A percentile compares a stretch with the other conserved stretches of the same genome.
Evolutionary conservation across 1,140 invertebrate genomes (phyloP).

Genomic region (Stratiolaelaps scimitus): DNA sequence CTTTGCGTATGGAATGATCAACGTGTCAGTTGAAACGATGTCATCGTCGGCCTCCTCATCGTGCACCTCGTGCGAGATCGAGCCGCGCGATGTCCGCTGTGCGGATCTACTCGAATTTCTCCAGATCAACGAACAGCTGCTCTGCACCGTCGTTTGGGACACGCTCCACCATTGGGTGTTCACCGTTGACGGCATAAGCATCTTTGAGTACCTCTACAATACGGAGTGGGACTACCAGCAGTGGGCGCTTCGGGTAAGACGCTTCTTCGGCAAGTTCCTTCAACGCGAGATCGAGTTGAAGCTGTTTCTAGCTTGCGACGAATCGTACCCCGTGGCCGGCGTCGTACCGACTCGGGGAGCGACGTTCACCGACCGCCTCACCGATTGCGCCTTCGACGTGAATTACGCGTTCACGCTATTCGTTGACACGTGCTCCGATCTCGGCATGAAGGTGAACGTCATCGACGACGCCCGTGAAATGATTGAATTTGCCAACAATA

Average conservation of each 20-base stretch:
- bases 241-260: slow-evolving; percentile 7
- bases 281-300: slow-evolving; percentile 26
- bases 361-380: slow-evolving; percentile 8
- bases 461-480: slow-evolving; percentile 25
- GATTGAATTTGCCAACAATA: slow-evolving; percentile 24
- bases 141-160: slow-evolving; percentile 22
- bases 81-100: slow-evolving; percentile 13
- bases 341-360: neutral
- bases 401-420: slow-evolving; percentile 19
- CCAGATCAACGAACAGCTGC: slow-evolving; percentile 10
- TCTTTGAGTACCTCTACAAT: slow-evolving; percentile 24
- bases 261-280: slow-evolving; percentile 24
- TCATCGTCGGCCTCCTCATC: neutral
- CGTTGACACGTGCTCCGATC: slow-evolving; percentile 20
- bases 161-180: slow-evolving; percentile 22
- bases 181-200: slow-evolving; percentile 24
- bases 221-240: slow-evolving; percentile 20
- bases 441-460: slow-evolving; percentile 22
- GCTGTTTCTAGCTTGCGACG: slow-evolving; percentile 13
- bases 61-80: slow-evolving; percentile 14
- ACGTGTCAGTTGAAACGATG: slow-evolving; percentile 21
- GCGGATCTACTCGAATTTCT: slow-evolving; percentile 12
- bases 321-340: slow-evolving; percentile 24
- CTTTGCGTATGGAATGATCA: slow-evolving; percentile 11
- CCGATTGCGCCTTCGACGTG: slow-evolving; percentile 22